A percentile compares a stretch with the other conserved stretches of the same genome.
These are phyloP conservation scores for Sphaeridia pumilis DNA, from an alignment of 2,888 invertebrate species.

Conservation along the genomic window DNA sequence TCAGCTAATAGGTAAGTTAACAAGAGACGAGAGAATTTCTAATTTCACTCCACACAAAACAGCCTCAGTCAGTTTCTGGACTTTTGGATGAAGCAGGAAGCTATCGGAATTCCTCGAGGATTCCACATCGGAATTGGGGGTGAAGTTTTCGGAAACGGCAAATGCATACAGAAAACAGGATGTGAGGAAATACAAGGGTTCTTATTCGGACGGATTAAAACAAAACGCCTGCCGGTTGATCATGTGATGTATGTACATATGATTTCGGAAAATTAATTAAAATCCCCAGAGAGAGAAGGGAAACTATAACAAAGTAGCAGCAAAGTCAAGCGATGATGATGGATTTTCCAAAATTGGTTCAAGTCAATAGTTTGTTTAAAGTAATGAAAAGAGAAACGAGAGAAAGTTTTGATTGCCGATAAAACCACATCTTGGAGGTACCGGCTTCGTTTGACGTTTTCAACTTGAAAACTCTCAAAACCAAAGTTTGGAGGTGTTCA, in stretches of 20 bases:
- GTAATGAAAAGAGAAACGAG: no score
- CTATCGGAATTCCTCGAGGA: not conserved
- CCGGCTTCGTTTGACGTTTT: no score
- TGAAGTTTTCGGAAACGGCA: no score
- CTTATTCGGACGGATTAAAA: not conserved
- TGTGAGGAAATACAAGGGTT: not conserved
- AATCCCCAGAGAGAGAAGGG: conserved; percentile 2
- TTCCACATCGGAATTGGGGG: no score
- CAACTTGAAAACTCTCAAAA: no score
- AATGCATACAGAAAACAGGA: not conserved
- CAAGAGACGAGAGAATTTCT: conserved; percentile 2
- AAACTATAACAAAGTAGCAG: no score
- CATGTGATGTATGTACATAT: conserved; percentile 7
- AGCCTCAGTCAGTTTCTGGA: not conserved
- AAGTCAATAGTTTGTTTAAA: no score
- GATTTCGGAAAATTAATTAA: conserved; percentile 14
- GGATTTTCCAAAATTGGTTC: no score
- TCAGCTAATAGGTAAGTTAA: not conserved
- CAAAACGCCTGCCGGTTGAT: not conserved
- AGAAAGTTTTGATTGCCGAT: no score
- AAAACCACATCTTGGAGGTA: no score
- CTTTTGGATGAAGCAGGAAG: not conserved
- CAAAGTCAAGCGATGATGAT: no score
- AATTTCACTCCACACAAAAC: not conserved
- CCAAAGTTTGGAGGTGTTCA: no score